Evolutionary conservation across 2,113 vertebrate species (phyloP).

Genomic region (Thunnus thynnus): DNA sequence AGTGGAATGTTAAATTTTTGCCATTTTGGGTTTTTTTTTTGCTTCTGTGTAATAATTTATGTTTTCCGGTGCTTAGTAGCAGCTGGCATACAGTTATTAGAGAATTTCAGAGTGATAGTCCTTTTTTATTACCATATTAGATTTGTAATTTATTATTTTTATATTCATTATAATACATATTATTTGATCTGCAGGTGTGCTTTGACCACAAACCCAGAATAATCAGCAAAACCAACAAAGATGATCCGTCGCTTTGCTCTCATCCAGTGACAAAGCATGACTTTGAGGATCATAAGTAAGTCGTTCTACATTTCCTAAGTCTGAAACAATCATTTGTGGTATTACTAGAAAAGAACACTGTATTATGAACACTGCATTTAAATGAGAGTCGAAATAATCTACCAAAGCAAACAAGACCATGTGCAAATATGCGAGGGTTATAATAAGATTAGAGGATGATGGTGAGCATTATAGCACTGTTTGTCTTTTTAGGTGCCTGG

Average conservation of each 20-base stretch:
- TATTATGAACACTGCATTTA: no score
- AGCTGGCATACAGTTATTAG: neutral
- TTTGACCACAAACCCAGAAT: constrained; percentile 99
- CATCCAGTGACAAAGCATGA: constrained; percentile 94
- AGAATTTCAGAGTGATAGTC: neutral
- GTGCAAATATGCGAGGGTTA: neutral
- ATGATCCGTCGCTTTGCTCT: constrained; percentile 92
- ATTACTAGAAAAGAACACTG: neutral
- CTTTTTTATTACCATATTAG: neutral
- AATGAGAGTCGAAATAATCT: neutral
- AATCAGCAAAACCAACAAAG: constrained; percentile 98
- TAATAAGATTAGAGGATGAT: neutral
- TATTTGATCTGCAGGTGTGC: constrained; percentile 88
- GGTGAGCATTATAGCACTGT: neutral
- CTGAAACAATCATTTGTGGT: no score
- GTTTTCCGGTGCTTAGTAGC: neutral
- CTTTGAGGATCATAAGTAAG: constrained; percentile 97
- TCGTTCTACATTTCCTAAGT: constrained; percentile 33
- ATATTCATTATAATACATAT: no score
- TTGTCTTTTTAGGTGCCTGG: constrained; percentile 91
- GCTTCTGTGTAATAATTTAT: neutral
- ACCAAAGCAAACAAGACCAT: no score
- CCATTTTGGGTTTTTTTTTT: neutral
- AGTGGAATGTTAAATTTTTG: neutral
- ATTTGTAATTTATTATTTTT: neutral